Conservation (phyloP, 2,797 vertebrate genomes). For the Clarias laeviceps region DNA sequence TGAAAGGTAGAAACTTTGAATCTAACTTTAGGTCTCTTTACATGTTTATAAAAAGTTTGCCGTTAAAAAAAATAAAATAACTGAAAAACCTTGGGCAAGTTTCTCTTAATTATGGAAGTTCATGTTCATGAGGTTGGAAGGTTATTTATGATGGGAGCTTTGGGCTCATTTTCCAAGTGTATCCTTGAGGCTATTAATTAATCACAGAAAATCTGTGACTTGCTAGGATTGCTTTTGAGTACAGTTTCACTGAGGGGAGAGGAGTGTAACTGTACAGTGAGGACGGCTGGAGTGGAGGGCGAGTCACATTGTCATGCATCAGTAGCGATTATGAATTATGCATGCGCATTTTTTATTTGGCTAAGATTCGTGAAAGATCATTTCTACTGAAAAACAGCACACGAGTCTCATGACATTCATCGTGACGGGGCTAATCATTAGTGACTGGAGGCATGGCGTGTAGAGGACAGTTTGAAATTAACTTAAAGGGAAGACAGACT, state of each 20-base stretch:
- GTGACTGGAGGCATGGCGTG: neutral
- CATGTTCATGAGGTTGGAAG: conserved; percentile 38
- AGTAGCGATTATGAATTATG: neutral
- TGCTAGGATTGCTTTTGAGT: neutral
- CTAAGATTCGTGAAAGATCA: neutral
- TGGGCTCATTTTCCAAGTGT: conserved; percentile 49
- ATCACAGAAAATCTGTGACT: conserved; percentile 38
- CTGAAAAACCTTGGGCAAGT: conserved; percentile 37
- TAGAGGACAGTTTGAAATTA: neutral
- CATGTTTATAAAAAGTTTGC: neutral
- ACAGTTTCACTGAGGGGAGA: neutral
- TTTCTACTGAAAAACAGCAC: neutral
- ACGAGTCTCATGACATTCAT: neutral
- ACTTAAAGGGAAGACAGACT: neutral
- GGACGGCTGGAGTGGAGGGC: neutral
- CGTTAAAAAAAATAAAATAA: conserved; percentile 13
- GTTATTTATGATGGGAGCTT: conserved; percentile 44
- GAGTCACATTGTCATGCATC: neutral
- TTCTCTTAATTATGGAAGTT: conserved; percentile 47
- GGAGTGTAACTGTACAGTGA: neutral
- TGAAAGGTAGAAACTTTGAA: conserved; percentile 12
- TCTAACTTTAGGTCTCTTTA: neutral
- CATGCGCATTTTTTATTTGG: conserved; percentile 40
- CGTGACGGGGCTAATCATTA: neutral
- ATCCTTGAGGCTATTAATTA: conserved; percentile 52